Evolutionary conservation across 2,888 invertebrate species (phyloP).

Genomic region (Gastrophysa polygoni): DNA sequence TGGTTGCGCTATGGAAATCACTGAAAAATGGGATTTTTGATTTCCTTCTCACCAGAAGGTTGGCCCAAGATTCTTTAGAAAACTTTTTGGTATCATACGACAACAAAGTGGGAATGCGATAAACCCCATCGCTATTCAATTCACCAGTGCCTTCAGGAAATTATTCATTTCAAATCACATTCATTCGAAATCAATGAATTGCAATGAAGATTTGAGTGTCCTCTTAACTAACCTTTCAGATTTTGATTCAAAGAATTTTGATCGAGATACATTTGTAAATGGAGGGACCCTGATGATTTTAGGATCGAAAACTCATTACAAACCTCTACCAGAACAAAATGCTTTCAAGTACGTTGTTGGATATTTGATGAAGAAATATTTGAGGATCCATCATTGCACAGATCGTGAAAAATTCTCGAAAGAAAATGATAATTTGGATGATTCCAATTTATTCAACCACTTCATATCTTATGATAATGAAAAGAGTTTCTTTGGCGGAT

Average conservation of each 20-base stretch:
- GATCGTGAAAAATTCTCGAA: neutral
- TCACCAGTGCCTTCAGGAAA: constrained; percentile 14
- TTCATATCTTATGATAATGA: too few relatives aligned
- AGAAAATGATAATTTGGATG: constrained; percentile 8
- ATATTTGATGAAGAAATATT: constrained; percentile 2
- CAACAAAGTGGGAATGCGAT: constrained; percentile 10
- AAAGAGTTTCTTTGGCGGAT: too few relatives aligned
- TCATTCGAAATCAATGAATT: constrained; percentile 13
- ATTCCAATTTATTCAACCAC: too few relatives aligned
- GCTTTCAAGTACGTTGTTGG: constrained; percentile 7
- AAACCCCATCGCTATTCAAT: constrained; percentile 19
- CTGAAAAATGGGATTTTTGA: constrained; percentile 1
- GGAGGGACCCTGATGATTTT: neutral
- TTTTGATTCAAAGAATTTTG: neutral
- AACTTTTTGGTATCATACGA: constrained; percentile 28
- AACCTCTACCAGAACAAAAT: constrained; percentile 6
- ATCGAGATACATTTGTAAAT: neutral
- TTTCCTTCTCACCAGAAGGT: constrained; percentile 12
- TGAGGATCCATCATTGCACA: neutral
- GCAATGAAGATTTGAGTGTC: constrained; percentile 10
- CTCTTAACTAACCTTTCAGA: constrained; percentile 1
- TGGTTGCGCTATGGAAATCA: constrained; percentile 15
- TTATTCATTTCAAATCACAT: constrained; percentile 4
- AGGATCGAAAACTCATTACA: neutral
- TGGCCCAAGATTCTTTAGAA: constrained; percentile 25